Base-by-base conservation (phyloP, 2,113 vertebrate genomes). In the Merops nubicus region DNA sequence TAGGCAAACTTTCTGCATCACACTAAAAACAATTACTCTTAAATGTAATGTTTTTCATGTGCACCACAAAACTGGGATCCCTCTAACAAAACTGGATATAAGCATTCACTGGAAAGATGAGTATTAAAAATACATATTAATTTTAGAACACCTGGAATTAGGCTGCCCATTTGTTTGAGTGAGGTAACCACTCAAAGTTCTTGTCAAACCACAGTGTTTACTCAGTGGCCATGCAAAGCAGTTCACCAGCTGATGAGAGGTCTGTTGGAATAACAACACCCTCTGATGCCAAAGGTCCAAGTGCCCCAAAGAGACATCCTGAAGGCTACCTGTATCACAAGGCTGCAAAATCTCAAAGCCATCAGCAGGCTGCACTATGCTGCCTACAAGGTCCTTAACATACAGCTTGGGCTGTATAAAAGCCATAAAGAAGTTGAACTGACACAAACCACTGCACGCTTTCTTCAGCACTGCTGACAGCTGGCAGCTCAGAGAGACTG, bases 1-100 rank as follows among this genome's bases (percentile, higher is more conserved):
- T 7, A 67, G 0, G 8, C 2, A 74, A 89, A 25, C 3, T 0
- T 65, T 23, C 28, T 50, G 31, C 19, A n/a, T 2, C 2, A 1
- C 18, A 8, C 8, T 40, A 4, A 47, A 31, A 65, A 62, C 57
- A 38, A 3, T 20, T 2, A 40, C 28, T 76, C 51, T 56, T 5
- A 42, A 87, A 65, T 7, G 8, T 11, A 1, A 6, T 60, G n/a
- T 64, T 78, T 73, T 91, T n/a, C 33, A 68, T 0, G 5, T 12
- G 50, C 0, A 1, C 45, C 73, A 51, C 26, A 59, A 45, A 91
- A 76, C 12, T 14, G 36, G 21, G 28, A 63, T 29, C 26, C 13
- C 43, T 50, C 25, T 67, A 93, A 17, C 28, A 64, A 22, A 75
- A 45, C 4, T 12, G 29, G 26, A 1, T 38, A 34, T 13, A 23